A percentile compares a stretch with the other conserved stretches of the same genome.
phyloP scores from a whole-genome alignment of 1,140 invertebrate species.

The Bradynema listronoti region DNA sequence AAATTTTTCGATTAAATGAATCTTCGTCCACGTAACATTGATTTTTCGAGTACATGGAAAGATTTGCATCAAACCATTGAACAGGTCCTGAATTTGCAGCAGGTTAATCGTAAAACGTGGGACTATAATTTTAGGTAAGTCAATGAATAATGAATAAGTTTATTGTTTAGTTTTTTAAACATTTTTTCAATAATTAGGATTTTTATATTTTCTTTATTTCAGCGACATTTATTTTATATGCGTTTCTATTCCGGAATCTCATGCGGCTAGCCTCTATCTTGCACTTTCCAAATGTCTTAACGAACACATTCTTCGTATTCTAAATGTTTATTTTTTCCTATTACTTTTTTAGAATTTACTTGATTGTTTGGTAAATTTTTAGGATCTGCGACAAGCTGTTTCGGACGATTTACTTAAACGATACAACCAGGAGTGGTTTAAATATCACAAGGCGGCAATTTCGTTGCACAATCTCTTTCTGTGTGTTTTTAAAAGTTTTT shows the following conservation, averaged over 20 bases:
- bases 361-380: conserved; percentile 3
- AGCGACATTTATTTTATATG: conserved; percentile 50
- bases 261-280: conserved; percentile 34
- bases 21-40: conserved; percentile 35
- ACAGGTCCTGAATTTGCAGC: conserved; percentile 33
- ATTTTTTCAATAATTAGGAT: conserved; percentile 8
- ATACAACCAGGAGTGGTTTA: conserved; percentile 44
- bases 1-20: conserved; percentile 11
- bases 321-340: not conserved
- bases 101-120: conserved; percentile 34
- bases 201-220: conserved; percentile 20
- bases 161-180: conserved; percentile 12
- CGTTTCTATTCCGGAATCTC: conserved; percentile 45
- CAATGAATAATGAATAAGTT: conserved; percentile 11
- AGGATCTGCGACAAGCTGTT: conserved; percentile 22
- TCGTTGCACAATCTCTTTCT: conserved; percentile 45
- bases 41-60: conserved; percentile 39
- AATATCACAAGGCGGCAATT: conserved; percentile 35
- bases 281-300: conserved; percentile 31
- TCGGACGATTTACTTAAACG: conserved; percentile 28
- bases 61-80: conserved; percentile 31
- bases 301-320: conserved; percentile 10
- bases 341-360: not conserved
- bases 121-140: conserved; percentile 46
- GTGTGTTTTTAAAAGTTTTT: conserved; percentile 23